Conservation (phyloP, 2,888 invertebrate species). For the Tethea ocularis region DNA sequence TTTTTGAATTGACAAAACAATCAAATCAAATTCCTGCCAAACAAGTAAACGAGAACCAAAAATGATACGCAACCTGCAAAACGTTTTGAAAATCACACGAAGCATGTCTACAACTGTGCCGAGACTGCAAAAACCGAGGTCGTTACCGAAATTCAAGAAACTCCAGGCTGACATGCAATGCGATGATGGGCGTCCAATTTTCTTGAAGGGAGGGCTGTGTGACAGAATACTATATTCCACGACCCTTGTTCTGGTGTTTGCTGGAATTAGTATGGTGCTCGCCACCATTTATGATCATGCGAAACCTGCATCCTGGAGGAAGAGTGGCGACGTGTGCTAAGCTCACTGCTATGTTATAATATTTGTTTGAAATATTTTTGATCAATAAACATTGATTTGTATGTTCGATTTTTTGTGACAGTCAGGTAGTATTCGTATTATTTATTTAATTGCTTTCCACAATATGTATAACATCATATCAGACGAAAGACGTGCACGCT, state of each 20-base stretch:
- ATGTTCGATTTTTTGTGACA: background rate
- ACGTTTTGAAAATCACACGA: background rate
- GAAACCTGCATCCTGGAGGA: conserved; percentile 49
- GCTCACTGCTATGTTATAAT: background rate
- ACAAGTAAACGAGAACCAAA: conserved; percentile 21
- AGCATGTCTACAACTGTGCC: background rate
- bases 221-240: conserved; percentile 42
- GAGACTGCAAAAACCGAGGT: background rate
- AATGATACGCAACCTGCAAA: background rate
- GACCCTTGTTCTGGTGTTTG: conserved; percentile 29
- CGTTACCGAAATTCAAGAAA: conserved; percentile 31
- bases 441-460: too few species aligned
- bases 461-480: too few species aligned
- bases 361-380: background rate
- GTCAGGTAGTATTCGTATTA: too few species aligned
- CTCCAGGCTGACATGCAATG: conserved; percentile 46
- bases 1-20: background rate
- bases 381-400: background rate
- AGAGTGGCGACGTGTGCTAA: conserved; percentile 19
- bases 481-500: too few species aligned
- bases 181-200: conserved; percentile 46
- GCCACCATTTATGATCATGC: conserved; percentile 41
- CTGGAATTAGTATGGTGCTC: conserved; percentile 27
- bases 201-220: conserved; percentile 40
- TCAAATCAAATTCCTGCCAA: conserved; percentile 10